phyloP scores from a whole-genome alignment of 2,888 invertebrate genomes.

The Crossocerus cetratus region DNA sequence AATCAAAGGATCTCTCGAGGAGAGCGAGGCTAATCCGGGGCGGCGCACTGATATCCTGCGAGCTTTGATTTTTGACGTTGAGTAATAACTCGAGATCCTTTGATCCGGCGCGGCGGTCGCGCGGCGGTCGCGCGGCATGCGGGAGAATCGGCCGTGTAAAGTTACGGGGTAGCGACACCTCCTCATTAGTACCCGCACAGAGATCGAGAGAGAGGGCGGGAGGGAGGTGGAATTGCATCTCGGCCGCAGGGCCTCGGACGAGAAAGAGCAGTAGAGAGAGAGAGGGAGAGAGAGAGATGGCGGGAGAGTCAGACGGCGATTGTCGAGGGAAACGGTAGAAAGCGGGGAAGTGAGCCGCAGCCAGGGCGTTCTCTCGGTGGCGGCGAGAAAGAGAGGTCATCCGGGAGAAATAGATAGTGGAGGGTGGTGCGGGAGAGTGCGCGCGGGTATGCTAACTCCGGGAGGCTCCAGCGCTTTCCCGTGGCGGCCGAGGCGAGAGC shows the following conservation, averaged over 20 bases:
- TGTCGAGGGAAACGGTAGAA: neutral
- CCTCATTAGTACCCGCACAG: no score
- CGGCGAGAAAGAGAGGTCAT: neutral
- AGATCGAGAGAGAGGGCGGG: no score
- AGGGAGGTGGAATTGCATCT: no score
- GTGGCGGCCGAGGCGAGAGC: conserved; percentile 36
- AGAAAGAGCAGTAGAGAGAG: neutral
- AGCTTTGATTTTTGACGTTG: conserved; percentile 53
- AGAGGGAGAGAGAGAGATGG: neutral
- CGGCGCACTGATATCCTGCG: conserved; percentile 18
- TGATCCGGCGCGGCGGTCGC: conserved; percentile 35
- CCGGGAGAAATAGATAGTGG: neutral
- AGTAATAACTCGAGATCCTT: conserved; percentile 57
- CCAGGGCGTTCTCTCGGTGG: neutral
- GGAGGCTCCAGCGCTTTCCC: conserved; percentile 54
- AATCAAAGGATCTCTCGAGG: conserved; percentile 6
- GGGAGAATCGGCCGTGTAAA: no score
- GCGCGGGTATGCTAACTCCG: neutral
- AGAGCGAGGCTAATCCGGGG: conserved; percentile 20
- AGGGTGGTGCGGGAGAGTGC: neutral
- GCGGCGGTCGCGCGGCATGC: conserved; percentile 8
- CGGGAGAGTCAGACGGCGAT: neutral
- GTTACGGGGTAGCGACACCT: no score
- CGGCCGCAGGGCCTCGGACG: no score
- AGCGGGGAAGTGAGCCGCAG: neutral